These are phyloP conservation scores for Creontiades dilutus DNA, from an alignment of 2,888 invertebrate species.

Conservation along the genomic window DNA sequence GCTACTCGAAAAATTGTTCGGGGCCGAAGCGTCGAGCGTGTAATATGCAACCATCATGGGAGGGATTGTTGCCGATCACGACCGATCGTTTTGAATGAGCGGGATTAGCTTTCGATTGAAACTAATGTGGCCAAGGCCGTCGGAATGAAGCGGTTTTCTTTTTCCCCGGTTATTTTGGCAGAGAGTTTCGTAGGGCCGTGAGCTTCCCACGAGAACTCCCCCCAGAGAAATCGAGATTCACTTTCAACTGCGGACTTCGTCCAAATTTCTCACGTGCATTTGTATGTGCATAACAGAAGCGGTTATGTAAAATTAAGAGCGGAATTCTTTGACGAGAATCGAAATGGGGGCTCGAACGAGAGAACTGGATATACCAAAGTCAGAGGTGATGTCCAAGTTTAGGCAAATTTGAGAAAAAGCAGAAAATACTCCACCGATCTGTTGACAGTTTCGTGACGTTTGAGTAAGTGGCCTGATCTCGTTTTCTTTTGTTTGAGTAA, in stretches of 20 bases:
- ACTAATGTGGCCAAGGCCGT: conserved; percentile 25
- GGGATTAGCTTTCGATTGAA: conserved; percentile 27
- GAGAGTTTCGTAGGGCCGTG: not conserved
- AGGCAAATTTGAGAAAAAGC: too few relatives aligned
- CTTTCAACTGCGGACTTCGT: not conserved
- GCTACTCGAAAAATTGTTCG: not conserved
- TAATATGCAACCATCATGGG: not conserved
- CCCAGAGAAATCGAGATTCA: not conserved
- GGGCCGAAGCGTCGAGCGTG: not conserved
- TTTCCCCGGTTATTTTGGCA: not conserved
- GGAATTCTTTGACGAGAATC: too few relatives aligned
- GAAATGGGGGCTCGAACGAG: too few relatives aligned
- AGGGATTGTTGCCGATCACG: not conserved
- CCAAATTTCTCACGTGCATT: not conserved
- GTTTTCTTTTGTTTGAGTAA: too few relatives aligned
- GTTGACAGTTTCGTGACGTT: too few relatives aligned
- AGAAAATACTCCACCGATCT: too few relatives aligned
- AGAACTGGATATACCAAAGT: too few relatives aligned
- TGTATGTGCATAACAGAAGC: not conserved
- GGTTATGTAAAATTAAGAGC: too few relatives aligned
- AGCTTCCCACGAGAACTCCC: conserved; percentile 2
- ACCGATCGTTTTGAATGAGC: conserved; percentile 34
- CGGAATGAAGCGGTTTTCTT: not conserved
- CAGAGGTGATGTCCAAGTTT: too few relatives aligned
- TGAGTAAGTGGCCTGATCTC: too few relatives aligned